Evolutionary conservation across 2,888 invertebrate species (phyloP), one percentile per base, ranked within the genome.

Genomic region (Chironomus tentans): DNA sequence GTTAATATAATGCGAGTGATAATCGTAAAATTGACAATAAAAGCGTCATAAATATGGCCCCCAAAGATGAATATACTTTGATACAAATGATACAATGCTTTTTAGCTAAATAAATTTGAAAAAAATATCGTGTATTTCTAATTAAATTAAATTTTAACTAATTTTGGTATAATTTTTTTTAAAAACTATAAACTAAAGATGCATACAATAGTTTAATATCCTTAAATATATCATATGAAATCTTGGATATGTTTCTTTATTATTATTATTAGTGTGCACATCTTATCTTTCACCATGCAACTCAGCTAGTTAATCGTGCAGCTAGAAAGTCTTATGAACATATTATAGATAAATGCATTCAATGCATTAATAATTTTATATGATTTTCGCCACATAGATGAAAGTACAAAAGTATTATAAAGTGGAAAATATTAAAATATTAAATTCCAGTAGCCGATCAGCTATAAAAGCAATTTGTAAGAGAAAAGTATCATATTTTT

Each of bases 1-100:
- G 74, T 68, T 28, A 74, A 38, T 38, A 38, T 38, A 74, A 74
- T 74, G 74, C 68, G 48, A 74, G 65, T 48, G 15, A 74, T 74
- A 68, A 74, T 74, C 74, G 68, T 74, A 74, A 74, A 74, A 24
- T 65, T 24, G 24, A 74, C 74, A 15, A 74, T 74, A 74, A 74
- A 73, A 73, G 21, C 24, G 22, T 62, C 46, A 46, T 62, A 62
- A 62, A 74, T 47, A 22, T 74, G 74, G 22, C 65, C 68, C 47
- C 74, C 65, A 65, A 62, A 62, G 72, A 62, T 28, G 72, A 61
- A 10, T 5, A 6, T 38, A 10, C 10, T 10, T 38, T 38, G 1
- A 2, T 38, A 7, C 7, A 10, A 38, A 38, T 10, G 10, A 10
- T 38, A 38, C 2, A 0, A 38, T 4, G 1, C 28, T 10, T 10